Evolutionary conservation across 2,113 vertebrate species (phyloP).

Genomic region (Hippocampus zosterae): DNA sequence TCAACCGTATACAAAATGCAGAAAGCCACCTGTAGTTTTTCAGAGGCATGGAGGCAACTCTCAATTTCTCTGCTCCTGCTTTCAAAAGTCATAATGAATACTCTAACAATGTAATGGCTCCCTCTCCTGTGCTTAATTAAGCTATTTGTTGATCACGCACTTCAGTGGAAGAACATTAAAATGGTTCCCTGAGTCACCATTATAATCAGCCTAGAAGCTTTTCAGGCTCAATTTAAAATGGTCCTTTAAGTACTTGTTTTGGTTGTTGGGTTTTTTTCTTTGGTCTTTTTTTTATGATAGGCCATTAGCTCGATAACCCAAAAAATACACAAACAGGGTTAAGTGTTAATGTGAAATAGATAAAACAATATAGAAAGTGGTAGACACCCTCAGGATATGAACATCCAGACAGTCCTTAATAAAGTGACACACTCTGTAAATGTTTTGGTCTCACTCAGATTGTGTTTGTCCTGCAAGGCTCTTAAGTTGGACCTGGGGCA

Average conservation of each 20-base stretch:
- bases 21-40: slow-evolving; percentile 52
- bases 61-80: slow-evolving; percentile 69
- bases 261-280: neutral
- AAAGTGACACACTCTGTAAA: slow-evolving; percentile 42
- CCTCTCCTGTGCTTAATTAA: slow-evolving; percentile 43
- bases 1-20: slow-evolving; percentile 28
- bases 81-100: slow-evolving; percentile 45
- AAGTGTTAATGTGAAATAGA: slow-evolving; percentile 15
- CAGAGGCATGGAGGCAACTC: slow-evolving; percentile 68
- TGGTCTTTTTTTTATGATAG: slow-evolving; percentile 7
- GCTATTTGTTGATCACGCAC: slow-evolving; percentile 61
- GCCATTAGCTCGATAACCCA: slow-evolving; percentile 6
- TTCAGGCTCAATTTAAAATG: slow-evolving; percentile 16
- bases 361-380: slow-evolving; percentile 15
- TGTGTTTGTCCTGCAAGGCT: slow-evolving; percentile 58
- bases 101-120: slow-evolving; percentile 42
- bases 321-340: slow-evolving; percentile 18
- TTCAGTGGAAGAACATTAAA: slow-evolving; percentile 51
- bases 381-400: slow-evolving; percentile 24
- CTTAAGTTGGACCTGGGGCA: slow-evolving; percentile 48
- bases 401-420: slow-evolving; percentile 33
- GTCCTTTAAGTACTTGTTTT: slow-evolving; percentile 11
- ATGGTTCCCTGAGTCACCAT: slow-evolving; percentile 20
- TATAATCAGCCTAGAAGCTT: slow-evolving; percentile 8
- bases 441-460: slow-evolving; percentile 59